These are phyloP conservation scores for Exaiptasia diaphana DNA, from an alignment of 64 coral and sea anemone species.

Conservation along the genomic window DNA sequence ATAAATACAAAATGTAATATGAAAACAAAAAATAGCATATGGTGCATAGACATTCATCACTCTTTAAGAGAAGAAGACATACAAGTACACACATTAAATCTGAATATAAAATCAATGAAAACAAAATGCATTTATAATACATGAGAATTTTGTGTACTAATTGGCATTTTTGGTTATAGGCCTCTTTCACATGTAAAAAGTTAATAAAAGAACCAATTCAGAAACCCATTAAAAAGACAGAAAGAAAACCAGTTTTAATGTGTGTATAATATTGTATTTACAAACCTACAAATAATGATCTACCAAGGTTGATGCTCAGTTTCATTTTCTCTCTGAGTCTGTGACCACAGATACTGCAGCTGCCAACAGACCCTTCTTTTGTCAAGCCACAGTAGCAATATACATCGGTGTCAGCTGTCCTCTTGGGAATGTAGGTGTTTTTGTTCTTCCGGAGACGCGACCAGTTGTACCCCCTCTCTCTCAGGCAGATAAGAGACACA, in stretches of 20 bases:
- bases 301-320: background rate
- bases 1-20: too few relatives aligned
- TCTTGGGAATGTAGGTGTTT: constrained; percentile 28
- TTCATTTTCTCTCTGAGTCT: background rate
- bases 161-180: background rate
- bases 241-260: background rate
- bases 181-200: background rate
- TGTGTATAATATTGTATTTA: background rate
- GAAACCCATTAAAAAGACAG: background rate
- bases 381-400: constrained; percentile 17
- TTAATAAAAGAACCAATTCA: background rate
- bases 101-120: background rate
- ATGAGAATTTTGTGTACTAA: background rate
- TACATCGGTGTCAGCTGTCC: background rate
- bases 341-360: background rate
- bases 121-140: background rate
- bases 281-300: background rate
- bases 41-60: too few relatives aligned
- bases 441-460: background rate
- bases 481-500: constrained; percentile 54
- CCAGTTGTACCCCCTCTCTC: constrained; percentile 22
- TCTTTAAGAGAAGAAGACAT: too few relatives aligned
- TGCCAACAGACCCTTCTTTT: background rate
- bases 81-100: too few relatives aligned
- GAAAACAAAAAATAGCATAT: too few relatives aligned